A percentile compares a stretch with the other conserved stretches of the same genome.
Conservation (phyloP, 2,113 vertebrate genomes). For the Phalacrocorax aristotelis region DNA sequence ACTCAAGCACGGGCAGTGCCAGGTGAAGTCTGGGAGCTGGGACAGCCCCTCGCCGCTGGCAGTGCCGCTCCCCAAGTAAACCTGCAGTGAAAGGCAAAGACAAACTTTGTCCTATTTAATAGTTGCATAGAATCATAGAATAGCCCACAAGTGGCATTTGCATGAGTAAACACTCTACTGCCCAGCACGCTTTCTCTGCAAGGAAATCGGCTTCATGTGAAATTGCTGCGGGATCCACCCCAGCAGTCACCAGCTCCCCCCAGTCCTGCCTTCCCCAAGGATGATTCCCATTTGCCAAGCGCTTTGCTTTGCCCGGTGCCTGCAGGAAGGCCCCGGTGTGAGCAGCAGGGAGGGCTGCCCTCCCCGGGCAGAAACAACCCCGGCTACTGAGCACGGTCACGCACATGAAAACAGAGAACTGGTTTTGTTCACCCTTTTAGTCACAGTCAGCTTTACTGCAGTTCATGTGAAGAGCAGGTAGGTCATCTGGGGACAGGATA, state of each 20-base stretch:
- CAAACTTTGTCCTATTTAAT: constrained; percentile 4
- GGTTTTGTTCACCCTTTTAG: not conserved
- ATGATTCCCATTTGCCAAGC: not conserved
- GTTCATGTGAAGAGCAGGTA: not conserved
- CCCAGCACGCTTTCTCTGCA: not conserved
- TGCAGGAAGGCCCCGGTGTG: not conserved
- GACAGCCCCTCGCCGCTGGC: not conserved
- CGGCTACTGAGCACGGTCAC: not conserved
- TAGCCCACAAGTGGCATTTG: rapidly evolving
- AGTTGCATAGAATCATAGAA: not conserved
- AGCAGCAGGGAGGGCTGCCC: not conserved
- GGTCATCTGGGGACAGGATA: not conserved
- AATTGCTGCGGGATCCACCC: not conserved
- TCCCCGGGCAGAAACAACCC: not conserved
- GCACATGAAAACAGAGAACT: rapidly evolving
- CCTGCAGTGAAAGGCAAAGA: not conserved
- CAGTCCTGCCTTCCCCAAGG: not conserved
- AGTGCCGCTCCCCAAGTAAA: not conserved
- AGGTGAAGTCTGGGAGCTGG: not conserved
- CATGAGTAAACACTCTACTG: not conserved
- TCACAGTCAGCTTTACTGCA: not conserved
- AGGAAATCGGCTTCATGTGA: rapidly evolving
- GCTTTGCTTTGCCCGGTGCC: not conserved
- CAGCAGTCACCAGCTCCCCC: rapidly evolving
- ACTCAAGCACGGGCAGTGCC: not conserved